phyloP scores from a whole-genome alignment of 2,797 vertebrate species.

The Knipowitschia caucasica region DNA sequence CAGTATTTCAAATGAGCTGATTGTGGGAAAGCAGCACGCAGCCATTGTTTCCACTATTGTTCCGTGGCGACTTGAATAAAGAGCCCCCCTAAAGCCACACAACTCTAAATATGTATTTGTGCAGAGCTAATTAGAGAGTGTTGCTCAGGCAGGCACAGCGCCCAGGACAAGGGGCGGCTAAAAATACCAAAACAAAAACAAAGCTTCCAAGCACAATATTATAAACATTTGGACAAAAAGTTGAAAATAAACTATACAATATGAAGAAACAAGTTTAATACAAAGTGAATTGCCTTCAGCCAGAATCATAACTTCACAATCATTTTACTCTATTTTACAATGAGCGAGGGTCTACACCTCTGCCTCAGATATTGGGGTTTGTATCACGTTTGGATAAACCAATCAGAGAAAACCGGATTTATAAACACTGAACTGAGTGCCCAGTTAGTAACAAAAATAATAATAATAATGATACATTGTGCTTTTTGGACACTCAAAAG shows the following conservation, averaged over 20 bases:
- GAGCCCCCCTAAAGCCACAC: constrained; percentile 73
- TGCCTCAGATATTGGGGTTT: too few species aligned
- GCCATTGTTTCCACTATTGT: constrained; percentile 77
- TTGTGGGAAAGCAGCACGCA: constrained; percentile 37
- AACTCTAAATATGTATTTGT: constrained; percentile 80
- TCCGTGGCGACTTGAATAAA: constrained; percentile 73
- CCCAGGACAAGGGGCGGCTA: constrained; percentile 70
- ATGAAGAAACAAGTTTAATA: constrained; percentile 28
- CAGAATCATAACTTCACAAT: too few species aligned
- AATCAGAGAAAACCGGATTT: too few species aligned
- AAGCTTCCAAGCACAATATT: constrained; percentile 68
- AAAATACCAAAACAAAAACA: constrained; percentile 79
- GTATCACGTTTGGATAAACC: too few species aligned
- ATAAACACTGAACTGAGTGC: too few species aligned
- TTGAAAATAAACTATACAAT: constrained; percentile 51
- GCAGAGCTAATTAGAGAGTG: constrained; percentile 78
- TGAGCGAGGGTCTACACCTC: too few species aligned
- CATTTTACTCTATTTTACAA: too few species aligned
- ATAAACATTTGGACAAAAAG: constrained; percentile 70
- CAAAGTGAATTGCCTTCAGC: background rate
- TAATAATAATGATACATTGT: too few species aligned
- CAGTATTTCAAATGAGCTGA: constrained; percentile 32
- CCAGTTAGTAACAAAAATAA: too few species aligned
- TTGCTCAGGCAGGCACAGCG: constrained; percentile 64
- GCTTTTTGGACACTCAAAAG: too few species aligned